Evolutionary conservation across 1,140 invertebrate species (phyloP), one percentile per base, ranked within the genome.

Genomic region (Drosophila grimshawi): DNA sequence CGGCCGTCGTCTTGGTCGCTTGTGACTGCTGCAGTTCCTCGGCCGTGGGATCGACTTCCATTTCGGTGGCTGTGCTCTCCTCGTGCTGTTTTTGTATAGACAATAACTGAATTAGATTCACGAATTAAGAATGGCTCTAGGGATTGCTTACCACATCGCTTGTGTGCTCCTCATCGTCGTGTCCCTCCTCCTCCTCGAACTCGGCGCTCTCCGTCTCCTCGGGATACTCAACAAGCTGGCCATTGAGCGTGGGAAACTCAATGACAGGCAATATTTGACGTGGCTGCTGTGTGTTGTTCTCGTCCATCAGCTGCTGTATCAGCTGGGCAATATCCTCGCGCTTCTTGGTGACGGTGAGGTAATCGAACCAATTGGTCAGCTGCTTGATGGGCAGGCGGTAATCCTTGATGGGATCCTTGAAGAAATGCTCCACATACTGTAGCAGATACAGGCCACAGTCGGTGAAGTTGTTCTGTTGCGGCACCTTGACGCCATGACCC

Each of bases 391-490:
- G 96, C 56, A 96, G 92, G 19, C 93, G 91, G 78, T 96, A 97
- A 93, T 97, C 95, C 67, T 93, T 93, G 51, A 97, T 95, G 4
- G 96, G 96, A 89, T 95, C 93, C 94, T 96, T 94, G 91, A 99
- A 98, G 94, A 99, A 99, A 63, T 95, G 96, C 93, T 99, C 98
- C 3, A 98, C 97, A 94, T 98, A 99, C 92, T 99, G 97, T 37
- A 99, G 94, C 45, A 99, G 93, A 93, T 97, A 99, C 4, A 99
- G 93, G 3, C 99, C 99, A 94, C 99, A 99, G 93, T 99, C 99
- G 43, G 96, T 97, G 91, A 96, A 98, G 94, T 99, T 99, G 68
- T 96, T 97, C 94, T 99, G 99, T 91, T 99, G 98, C 19, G 98
- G 98, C 66, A 98, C 97, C 94, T 97, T 97, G 0, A 97, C 96